Evolutionary conservation across 2,113 vertebrate species (phyloP).

Genomic region (Bubo scandiacus): DNA sequence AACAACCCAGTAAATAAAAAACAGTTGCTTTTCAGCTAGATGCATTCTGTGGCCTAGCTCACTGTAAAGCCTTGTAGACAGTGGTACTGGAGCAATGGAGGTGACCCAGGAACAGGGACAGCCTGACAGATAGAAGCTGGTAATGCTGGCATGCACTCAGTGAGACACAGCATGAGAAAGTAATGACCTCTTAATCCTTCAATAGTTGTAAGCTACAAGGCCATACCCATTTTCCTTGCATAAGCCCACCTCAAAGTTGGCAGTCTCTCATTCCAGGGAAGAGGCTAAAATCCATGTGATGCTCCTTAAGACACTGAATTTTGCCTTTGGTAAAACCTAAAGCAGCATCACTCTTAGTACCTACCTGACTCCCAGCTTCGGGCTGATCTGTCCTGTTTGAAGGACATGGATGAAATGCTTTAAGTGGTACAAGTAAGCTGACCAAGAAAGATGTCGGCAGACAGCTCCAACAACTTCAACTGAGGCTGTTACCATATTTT

Average conservation of each 20-base stretch:
- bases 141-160: background rate
- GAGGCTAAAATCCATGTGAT: background rate
- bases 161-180: background rate
- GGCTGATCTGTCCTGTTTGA: conserved; percentile 82
- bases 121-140: background rate
- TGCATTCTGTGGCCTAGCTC: background rate
- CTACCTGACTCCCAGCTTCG: conserved; percentile 92
- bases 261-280: background rate
- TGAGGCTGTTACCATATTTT: conserved; percentile 88
- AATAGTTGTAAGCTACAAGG: background rate
- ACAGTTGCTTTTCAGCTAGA: background rate
- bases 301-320: background rate
- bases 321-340: background rate
- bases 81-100: background rate
- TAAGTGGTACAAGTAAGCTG: conserved; percentile 90
- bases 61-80: background rate
- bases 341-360: conserved; percentile 47
- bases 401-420: conserved; percentile 92
- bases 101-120: background rate
- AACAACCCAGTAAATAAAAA: background rate
- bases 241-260: background rate
- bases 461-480: conserved; percentile 90
- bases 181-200: background rate
- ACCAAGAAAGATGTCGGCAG: conserved; percentile 89
- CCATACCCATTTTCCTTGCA: background rate